These are phyloP conservation scores for Cephalophus harveyi DNA, from an alignment of 2,113 vertebrate species.

Conservation along the genomic window DNA sequence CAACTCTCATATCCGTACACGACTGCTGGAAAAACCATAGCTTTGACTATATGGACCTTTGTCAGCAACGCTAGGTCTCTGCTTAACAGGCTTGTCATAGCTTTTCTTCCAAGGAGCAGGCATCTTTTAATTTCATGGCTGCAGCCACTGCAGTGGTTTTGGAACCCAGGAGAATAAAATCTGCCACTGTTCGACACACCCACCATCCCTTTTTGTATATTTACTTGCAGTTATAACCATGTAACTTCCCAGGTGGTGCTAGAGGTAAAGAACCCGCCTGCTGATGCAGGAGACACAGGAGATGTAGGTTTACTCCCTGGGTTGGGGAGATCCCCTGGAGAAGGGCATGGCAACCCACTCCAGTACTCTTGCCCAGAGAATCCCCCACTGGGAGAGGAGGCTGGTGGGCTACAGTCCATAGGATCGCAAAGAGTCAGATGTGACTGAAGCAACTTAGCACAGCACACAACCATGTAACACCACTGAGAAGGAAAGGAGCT, in stretches of 20 bases:
- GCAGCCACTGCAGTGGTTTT: neutral
- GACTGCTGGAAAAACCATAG: neutral
- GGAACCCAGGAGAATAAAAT: neutral
- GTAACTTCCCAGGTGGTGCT: neutral
- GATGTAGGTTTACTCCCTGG: neutral
- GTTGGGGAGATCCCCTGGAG: neutral
- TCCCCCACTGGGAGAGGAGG: neutral
- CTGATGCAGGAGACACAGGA: neutral
- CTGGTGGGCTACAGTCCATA: neutral
- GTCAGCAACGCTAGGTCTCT: neutral
- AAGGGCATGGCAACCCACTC: neutral
- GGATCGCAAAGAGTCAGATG: neutral
- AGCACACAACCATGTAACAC: neutral
- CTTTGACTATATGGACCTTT: neutral
- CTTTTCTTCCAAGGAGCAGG: neutral
- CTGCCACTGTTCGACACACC: neutral
- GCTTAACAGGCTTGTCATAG: neutral
- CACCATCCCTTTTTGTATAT: neutral
- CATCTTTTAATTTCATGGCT: neutral
- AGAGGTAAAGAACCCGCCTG: neutral
- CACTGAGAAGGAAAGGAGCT: neutral
- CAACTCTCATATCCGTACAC: neutral
- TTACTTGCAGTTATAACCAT: neutral
- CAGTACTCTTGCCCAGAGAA: neutral
- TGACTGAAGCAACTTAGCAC: neutral